These are phyloP conservation scores for Chymomyza fuscimana DNA, from an alignment of 2,888 invertebrate species.

Conservation along the genomic window DNA sequence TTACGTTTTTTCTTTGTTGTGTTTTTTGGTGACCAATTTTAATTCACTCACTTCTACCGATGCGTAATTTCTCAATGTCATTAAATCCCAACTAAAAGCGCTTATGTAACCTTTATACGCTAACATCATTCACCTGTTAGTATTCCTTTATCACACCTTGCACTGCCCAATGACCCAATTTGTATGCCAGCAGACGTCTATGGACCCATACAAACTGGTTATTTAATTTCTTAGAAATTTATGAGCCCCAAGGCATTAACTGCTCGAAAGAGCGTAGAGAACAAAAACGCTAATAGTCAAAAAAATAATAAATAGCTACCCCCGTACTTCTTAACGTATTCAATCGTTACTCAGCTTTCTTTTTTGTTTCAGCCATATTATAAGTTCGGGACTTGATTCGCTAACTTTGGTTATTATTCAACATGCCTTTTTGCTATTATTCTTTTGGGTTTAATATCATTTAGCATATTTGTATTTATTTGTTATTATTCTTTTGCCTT, in stretches of 20 bases:
- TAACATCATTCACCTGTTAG: background rate
- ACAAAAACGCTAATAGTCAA: background rate
- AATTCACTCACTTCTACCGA: background rate
- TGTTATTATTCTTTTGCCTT: conserved; percentile 40
- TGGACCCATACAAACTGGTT: background rate
- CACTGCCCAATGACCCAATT: background rate
- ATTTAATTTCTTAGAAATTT: background rate
- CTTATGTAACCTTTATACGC: no score
- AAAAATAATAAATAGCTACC: background rate
- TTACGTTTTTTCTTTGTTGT: background rate
- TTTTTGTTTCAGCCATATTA: background rate
- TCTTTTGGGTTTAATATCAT: conserved; percentile 53
- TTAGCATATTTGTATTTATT: conserved; percentile 68
- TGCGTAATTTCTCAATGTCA: no score
- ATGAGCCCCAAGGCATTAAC: background rate
- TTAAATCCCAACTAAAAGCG: no score
- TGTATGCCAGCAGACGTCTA: background rate
- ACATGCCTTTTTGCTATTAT: conserved; percentile 23
- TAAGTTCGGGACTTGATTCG: background rate
- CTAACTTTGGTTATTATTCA: background rate
- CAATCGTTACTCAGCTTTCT: background rate
- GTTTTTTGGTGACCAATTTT: background rate
- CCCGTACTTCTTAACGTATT: background rate
- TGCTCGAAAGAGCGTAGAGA: background rate
- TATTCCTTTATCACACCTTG: background rate